A percentile compares a stretch with the other conserved stretches of the same genome.
Evolutionary conservation across 2,888 invertebrate genomes (phyloP).

Genomic region (Brenthis daphne): DNA sequence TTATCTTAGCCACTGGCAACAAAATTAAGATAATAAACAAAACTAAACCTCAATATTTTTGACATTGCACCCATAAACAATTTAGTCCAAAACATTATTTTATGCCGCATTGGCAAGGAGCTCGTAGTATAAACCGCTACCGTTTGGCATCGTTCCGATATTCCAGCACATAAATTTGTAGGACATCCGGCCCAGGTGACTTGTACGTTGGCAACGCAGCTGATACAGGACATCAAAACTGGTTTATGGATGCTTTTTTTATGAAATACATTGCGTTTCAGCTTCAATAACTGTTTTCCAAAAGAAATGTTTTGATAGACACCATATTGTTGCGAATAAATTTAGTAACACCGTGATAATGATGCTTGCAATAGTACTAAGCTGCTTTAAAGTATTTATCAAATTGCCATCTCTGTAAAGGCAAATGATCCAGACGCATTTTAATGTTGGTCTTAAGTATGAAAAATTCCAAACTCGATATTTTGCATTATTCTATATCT

Average conservation of each 20-base stretch:
- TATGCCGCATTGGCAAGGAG: slow-evolving; percentile 52
- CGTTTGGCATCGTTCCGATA: slow-evolving; percentile 61
- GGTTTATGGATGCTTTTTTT: slow-evolving; percentile 24
- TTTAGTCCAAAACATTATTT: slow-evolving; percentile 35
- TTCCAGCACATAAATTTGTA: slow-evolving; percentile 55
- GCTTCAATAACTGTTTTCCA: neutral
- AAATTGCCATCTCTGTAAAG: too few species aligned
- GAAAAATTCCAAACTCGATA: too few species aligned
- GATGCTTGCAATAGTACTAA: too few species aligned
- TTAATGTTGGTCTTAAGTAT: too few species aligned
- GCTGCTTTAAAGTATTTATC: too few species aligned
- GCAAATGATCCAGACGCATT: too few species aligned
- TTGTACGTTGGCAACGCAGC: slow-evolving; percentile 47
- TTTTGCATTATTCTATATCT: too few species aligned
- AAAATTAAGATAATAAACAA: slow-evolving; percentile 21
- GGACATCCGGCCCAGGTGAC: slow-evolving; percentile 58
- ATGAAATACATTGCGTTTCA: slow-evolving; percentile 7
- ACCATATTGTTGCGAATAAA: too few species aligned
- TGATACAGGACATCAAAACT: slow-evolving; percentile 29
- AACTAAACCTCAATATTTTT: slow-evolving; percentile 27
- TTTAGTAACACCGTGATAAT: too few species aligned
- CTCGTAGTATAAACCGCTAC: slow-evolving; percentile 51
- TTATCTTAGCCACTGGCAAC: neutral
- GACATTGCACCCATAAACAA: slow-evolving; percentile 26
- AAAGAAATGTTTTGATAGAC: neutral